Conservation (phyloP, 2,888 invertebrate genomes). For the Xiphydria camelus region DNA sequence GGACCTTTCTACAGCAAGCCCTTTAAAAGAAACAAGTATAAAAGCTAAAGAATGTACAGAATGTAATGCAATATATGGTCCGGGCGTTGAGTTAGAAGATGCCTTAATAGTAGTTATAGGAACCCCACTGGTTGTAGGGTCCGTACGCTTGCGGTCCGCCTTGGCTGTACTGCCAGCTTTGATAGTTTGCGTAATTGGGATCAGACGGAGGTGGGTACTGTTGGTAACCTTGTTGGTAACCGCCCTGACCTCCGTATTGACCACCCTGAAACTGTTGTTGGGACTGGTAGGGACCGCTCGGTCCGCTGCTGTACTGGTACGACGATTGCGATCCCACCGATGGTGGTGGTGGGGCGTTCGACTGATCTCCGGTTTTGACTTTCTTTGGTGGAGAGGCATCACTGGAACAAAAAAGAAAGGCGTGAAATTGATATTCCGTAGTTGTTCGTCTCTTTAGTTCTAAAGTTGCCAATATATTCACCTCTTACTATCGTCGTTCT, state of each 20-base stretch:
- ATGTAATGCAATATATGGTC: not conserved
- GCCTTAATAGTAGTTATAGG: slow-evolving; percentile 54
- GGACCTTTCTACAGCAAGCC: too few relatives aligned
- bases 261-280: slow-evolving; percentile 56
- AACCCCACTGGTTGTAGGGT: slow-evolving; percentile 57
- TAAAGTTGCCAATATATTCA: too few relatives aligned
- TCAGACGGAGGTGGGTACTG: slow-evolving; percentile 55
- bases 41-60: slow-evolving; percentile 1
- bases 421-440: not conserved
- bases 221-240: slow-evolving; percentile 60
- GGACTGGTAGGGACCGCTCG: slow-evolving; percentile 53
- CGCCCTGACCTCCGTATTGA: slow-evolving; percentile 61
- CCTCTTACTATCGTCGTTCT: slow-evolving; percentile 66
- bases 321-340: slow-evolving; percentile 52
- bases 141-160: slow-evolving; percentile 55
- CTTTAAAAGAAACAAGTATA: not conserved
- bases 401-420: slow-evolving; percentile 25
- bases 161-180: slow-evolving; percentile 56
- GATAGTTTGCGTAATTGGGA: slow-evolving; percentile 55
- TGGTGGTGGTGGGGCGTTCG: slow-evolving; percentile 47
- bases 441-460: too few relatives aligned
- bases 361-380: slow-evolving; percentile 45
- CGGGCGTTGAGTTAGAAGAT: not conserved
- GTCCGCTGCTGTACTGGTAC: slow-evolving; percentile 56
- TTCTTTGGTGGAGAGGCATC: slow-evolving; percentile 53